These are phyloP conservation scores for Cyprinella venusta DNA, from an alignment of 2,797 vertebrate genomes.

Conservation along the genomic window DNA sequence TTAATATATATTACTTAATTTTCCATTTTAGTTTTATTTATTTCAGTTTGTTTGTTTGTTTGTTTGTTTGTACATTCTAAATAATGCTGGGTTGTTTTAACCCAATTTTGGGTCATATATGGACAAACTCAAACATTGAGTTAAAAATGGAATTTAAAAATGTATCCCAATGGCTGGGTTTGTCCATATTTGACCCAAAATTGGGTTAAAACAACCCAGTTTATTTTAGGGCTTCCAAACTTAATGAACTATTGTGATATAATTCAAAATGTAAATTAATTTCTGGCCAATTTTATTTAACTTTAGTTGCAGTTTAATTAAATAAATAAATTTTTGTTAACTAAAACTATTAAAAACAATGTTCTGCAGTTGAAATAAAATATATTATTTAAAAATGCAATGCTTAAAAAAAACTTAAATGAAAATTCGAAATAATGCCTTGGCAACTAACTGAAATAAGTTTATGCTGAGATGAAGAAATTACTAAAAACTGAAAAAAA, in stretches of 20 bases:
- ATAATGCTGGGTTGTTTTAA: too few species aligned
- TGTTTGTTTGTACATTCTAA: neutral
- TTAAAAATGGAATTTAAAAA: too few species aligned
- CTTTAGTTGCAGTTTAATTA: neutral
- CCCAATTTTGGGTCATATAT: too few species aligned
- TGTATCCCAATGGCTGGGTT: too few species aligned
- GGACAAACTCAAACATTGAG: too few species aligned
- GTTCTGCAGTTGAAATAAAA: neutral
- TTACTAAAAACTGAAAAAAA: neutral
- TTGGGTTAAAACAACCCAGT: neutral
- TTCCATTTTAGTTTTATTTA: neutral
- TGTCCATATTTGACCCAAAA: too few species aligned
- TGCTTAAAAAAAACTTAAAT: neutral
- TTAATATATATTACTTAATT: neutral
- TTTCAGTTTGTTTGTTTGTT: neutral
- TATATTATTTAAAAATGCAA: neutral
- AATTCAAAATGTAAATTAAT: neutral
- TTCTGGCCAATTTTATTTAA: neutral
- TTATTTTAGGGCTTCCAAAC: neutral
- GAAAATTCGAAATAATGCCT: neutral
- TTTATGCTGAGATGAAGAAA: neutral
- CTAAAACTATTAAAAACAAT: neutral
- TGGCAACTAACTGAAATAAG: neutral
- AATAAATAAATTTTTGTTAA: neutral
- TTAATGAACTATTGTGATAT: too few species aligned